A percentile compares a stretch with the other conserved stretches of the same genome.
Conservation (phyloP, 2,888 invertebrate species). For the Aphodius granarius region DNA sequence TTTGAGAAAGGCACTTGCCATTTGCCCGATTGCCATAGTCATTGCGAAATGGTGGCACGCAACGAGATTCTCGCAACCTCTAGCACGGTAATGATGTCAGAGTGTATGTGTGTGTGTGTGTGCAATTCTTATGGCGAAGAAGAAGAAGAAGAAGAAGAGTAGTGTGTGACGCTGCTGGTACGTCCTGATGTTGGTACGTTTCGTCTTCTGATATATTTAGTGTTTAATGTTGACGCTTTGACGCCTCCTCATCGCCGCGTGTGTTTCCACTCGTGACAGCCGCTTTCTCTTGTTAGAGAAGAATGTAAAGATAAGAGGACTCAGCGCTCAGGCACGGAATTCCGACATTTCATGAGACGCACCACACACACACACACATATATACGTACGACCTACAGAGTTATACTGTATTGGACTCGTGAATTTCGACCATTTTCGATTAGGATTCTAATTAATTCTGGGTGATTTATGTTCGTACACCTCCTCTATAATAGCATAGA, state of each 20-base stretch:
- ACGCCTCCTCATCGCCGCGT: conserved; percentile 29
- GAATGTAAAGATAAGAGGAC: conserved; percentile 28
- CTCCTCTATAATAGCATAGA: neutral
- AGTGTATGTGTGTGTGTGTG: neutral
- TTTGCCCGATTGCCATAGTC: neutral
- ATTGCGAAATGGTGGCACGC: neutral
- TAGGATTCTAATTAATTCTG: neutral
- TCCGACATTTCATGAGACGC: conserved; percentile 11
- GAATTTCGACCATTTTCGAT: neutral
- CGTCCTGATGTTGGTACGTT: neutral
- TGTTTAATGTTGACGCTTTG: conserved; percentile 28
- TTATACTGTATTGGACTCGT: neutral
- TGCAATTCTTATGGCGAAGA: too few species aligned
- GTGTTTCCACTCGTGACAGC: conserved; percentile 23
- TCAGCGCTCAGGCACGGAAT: conserved; percentile 11
- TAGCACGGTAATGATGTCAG: neutral
- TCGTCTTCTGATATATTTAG: conserved; percentile 22
- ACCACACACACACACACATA: neutral
- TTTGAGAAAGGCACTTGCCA: neutral
- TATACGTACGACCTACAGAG: neutral
- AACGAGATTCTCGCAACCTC: neutral
- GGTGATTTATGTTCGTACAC: neutral
- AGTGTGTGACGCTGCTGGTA: neutral
- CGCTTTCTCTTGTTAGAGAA: conserved; percentile 31
- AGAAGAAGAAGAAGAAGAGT: neutral